phyloP scores from a whole-genome alignment of 2,797 vertebrate species.

The Melanogrammus aeglefinus region DNA sequence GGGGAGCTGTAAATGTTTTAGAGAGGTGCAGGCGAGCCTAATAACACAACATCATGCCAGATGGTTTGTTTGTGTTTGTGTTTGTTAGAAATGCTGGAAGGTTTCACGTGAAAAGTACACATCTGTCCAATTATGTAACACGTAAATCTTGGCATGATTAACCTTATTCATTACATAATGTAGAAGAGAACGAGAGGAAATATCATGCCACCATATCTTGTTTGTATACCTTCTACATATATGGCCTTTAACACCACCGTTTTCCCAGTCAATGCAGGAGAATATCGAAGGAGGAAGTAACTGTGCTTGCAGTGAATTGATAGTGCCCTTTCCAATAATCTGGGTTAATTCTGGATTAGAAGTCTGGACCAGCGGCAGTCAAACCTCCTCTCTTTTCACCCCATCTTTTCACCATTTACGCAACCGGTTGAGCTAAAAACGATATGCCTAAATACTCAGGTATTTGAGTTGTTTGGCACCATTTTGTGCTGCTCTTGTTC shows the following conservation, averaged over 20 bases:
- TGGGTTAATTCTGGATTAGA: conserved; percentile 69
- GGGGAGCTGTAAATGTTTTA: conserved; percentile 64
- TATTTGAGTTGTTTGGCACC: not conserved
- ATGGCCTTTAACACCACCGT: not conserved
- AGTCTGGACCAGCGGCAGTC: conserved; percentile 40
- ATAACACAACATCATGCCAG: conserved; percentile 24
- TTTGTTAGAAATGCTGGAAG: not conserved
- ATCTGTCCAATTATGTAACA: not conserved
- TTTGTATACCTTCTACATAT: not conserved
- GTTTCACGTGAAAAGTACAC: not conserved
- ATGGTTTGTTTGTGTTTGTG: conserved; percentile 3
- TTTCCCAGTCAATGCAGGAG: not conserved
- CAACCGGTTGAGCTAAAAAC: conserved; percentile 38
- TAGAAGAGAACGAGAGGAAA: not conserved
- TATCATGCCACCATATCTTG: not conserved
- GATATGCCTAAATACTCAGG: not conserved
- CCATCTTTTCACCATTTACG: conserved; percentile 51
- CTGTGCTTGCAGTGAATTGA: conserved; percentile 36
- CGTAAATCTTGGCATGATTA: not conserved
- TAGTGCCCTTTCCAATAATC: conserved; percentile 46
- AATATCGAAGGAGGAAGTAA: conserved; percentile 3
- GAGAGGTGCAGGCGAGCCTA: not conserved
- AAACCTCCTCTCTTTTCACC: conserved; percentile 39
- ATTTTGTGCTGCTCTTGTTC: not conserved
- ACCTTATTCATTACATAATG: not conserved